These are phyloP conservation scores for Hyperoplus immaculatus DNA, from an alignment of 2,797 vertebrate genomes.

Conservation along the genomic window DNA sequence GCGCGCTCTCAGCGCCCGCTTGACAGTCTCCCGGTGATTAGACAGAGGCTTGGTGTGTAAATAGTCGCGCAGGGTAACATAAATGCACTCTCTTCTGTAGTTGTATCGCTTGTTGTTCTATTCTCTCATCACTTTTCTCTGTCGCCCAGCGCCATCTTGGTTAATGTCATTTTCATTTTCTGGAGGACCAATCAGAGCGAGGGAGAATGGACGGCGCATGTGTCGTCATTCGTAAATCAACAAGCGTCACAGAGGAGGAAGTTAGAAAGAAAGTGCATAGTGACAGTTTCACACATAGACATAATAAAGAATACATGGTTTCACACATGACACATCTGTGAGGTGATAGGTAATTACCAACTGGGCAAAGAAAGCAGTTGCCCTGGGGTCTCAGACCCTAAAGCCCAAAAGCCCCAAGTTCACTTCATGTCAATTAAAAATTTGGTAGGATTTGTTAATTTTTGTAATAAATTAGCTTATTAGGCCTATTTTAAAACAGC, in stretches of 20 bases:
- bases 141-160: conserved; percentile 85
- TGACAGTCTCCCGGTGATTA: conserved; percentile 5
- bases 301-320: too few relatives aligned
- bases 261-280: background rate
- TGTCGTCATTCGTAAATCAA: conserved; percentile 52
- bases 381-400: background rate
- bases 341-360: too few relatives aligned
- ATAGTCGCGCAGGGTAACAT: background rate
- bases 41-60: background rate
- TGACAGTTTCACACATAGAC: background rate
- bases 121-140: conserved; percentile 78
- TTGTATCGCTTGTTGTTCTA: conserved; percentile 70
- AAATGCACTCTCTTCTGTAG: conserved; percentile 36
- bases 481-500: too few relatives aligned
- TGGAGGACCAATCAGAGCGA: conserved; percentile 66
- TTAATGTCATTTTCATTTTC: conserved; percentile 78
- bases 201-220: background rate
- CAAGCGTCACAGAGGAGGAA: conserved; percentile 41
- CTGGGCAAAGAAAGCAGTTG: background rate
- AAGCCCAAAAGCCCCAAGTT: background rate
- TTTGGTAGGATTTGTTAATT: too few relatives aligned
- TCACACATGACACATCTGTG: too few relatives aligned
- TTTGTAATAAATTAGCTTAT: too few relatives aligned
- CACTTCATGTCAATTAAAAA: background rate
- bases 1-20: background rate